A percentile compares a stretch with the other conserved stretches of the same genome.
phyloP scores from a whole-genome alignment of 2,113 vertebrate genomes.

The Centropus unirufus region DNA sequence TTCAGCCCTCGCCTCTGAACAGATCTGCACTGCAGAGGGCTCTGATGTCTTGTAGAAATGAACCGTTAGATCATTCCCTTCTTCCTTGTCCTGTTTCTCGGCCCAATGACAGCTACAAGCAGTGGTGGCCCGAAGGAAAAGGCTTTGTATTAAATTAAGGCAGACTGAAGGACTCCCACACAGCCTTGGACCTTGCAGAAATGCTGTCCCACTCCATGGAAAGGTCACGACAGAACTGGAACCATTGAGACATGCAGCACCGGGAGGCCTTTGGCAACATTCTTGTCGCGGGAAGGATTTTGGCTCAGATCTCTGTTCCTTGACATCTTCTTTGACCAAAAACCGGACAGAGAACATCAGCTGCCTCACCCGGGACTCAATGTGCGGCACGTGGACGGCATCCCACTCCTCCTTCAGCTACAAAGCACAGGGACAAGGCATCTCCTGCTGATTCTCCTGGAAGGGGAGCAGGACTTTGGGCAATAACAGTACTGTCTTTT shows the following conservation, averaged over 20 bases:
- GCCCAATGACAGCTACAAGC: neutral
- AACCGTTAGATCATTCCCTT: neutral
- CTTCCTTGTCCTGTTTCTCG: neutral
- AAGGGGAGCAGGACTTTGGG: neutral
- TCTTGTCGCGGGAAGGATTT: rapidly evolving
- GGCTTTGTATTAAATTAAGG: neutral
- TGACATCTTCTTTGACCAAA: neutral
- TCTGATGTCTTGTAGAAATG: neutral
- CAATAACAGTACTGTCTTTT: neutral
- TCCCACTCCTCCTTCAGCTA: neutral
- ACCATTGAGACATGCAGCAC: neutral
- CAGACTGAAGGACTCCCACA: neutral
- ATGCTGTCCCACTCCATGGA: neutral
- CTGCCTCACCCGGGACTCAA: neutral
- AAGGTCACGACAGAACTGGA: neutral
- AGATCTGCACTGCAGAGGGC: neutral
- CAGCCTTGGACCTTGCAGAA: neutral
- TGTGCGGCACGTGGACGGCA: rapidly evolving
- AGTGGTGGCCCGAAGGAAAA: neutral
- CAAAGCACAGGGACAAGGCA: neutral
- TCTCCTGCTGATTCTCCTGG: neutral
- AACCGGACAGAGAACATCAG: neutral
- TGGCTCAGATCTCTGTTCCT: neutral
- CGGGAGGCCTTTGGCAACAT: neutral
- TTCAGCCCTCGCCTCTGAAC: neutral